phyloP scores from a whole-genome alignment of 2,888 invertebrate genomes.

The Apantesis nais region DNA sequence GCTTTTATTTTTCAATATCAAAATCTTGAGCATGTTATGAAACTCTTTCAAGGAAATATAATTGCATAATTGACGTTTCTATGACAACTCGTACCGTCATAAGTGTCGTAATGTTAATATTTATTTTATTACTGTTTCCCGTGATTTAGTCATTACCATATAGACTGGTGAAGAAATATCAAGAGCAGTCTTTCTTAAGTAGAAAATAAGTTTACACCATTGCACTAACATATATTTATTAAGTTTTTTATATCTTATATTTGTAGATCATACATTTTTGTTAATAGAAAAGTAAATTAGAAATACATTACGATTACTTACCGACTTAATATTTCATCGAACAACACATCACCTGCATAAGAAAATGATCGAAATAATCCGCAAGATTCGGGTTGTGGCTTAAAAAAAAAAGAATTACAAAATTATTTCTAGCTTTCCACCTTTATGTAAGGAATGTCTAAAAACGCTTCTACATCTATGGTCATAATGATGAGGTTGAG shows the following conservation, averaged over 20 bases:
- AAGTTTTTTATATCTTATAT: not conserved
- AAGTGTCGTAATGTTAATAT: conserved; percentile 12
- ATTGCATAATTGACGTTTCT: conserved; percentile 14
- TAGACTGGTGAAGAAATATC: not conserved
- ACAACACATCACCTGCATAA: not conserved
- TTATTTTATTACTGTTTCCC: conserved; percentile 13
- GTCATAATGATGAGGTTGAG: not conserved
- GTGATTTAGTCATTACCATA: conserved; percentile 9
- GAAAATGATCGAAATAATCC: not conserved
- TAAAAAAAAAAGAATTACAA: not conserved
- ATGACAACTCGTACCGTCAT: conserved; percentile 3
- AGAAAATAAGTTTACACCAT: not conserved
- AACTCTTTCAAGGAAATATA: conserved; percentile 7
- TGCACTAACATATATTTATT: not conserved
- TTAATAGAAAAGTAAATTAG: not conserved
- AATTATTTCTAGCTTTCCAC: not conserved
- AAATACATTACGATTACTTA: not conserved
- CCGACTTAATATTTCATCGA: not conserved
- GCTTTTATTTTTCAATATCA: conserved; percentile 1
- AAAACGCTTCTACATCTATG: not conserved
- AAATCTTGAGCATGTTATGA: conserved; percentile 12
- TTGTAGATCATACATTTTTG: not conserved
- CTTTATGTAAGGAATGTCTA: too few relatives aligned
- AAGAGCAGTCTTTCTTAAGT: not conserved
- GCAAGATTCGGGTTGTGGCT: not conserved